Evolutionary conservation across 23 tunicate genomes (phyloP), one percentile per base, ranked within the genome.

Genomic region (Botrylloides violaceus): DNA sequence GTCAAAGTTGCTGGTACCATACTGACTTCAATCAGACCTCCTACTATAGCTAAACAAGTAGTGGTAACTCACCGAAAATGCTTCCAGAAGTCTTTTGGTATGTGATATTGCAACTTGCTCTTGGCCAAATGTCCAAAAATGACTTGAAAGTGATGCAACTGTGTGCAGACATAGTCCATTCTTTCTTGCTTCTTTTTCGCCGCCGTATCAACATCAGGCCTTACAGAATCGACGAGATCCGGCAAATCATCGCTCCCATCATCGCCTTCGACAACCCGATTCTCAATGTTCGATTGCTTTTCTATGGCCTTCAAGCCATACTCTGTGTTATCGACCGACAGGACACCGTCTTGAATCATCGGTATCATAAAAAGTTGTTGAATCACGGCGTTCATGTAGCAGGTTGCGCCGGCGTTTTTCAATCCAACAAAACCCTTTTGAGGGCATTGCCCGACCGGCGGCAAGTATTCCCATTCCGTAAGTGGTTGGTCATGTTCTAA

Each of bases 401-500:
- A 76, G 29, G 80, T 76, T 15, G 80, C 80, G 22, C 80, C 80
- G 24, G 71, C 80, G 39, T 76, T 76, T 61, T 76, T 76, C 71
- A 76, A 35, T 19, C 80, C 80, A 36, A 76, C 80, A 36, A 59
- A 76, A 61, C 80, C 80, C 22, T 39, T 68, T 0, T 55, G 0
- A 37, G 74, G 74, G 47, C 74, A 36, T 39, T 38, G 74, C 4
- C 74, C 74, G 1, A 68, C 58, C 26, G 74, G 74, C 35, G 74
- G 74, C 24, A 68, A 28, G 59, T 68, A 68, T 28, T 68, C 74
- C 74, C 74, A 68, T 9, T 68, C 74, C 4, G 28, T 19, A 12
- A 68, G 25, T 20, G 74, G 74, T 2, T 68, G 56, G 7, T 37
- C 74, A 7, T 68, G 58, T 43, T 68, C 74, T 68, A 70, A 7